A percentile compares a stretch with the other conserved stretches of the same genome.
These are phyloP conservation scores for Rhodophaea formosa DNA, from an alignment of 2,888 invertebrate genomes.

Conservation along the genomic window DNA sequence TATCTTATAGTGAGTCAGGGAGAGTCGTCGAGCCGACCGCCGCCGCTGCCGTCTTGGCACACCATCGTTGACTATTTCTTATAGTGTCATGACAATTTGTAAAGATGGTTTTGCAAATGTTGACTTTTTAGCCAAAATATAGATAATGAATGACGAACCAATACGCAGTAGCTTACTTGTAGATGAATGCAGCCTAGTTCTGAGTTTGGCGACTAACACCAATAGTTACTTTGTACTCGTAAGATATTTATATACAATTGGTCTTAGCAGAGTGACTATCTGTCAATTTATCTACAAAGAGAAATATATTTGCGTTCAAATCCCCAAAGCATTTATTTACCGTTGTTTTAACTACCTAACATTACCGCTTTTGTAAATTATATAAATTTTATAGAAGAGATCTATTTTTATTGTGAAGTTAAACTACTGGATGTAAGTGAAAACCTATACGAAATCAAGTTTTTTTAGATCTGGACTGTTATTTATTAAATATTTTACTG, in stretches of 20 bases:
- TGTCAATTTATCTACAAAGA: constrained; percentile 78
- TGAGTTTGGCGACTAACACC: constrained; percentile 78
- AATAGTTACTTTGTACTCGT: constrained; percentile 76
- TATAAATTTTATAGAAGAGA: constrained; percentile 81
- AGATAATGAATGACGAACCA: constrained; percentile 79
- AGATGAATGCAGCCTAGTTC: constrained; percentile 77
- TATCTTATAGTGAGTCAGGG: constrained; percentile 62
- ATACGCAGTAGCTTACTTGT: constrained; percentile 79
- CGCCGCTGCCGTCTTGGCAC: constrained; percentile 53
- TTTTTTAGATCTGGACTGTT: constrained; percentile 70
- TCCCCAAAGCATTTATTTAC: constrained; percentile 77
- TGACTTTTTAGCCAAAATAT: constrained; percentile 81
- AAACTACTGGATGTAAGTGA: constrained; percentile 66
- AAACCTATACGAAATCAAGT: constrained; percentile 63
- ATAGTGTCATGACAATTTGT: constrained; percentile 79
- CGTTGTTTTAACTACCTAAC: constrained; percentile 68
- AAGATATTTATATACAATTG: constrained; percentile 77
- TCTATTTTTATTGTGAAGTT: constrained; percentile 81
- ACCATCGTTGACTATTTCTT: constrained; percentile 77
- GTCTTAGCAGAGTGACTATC: constrained; percentile 75
- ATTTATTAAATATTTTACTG: constrained; percentile 71
- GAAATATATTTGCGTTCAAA: constrained; percentile 66
- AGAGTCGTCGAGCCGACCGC: constrained; percentile 55
- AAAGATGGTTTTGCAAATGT: constrained; percentile 78
- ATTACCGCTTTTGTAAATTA: constrained; percentile 78